Base-by-base conservation (phyloP, 2,113 vertebrate genomes). In the Microtus pennsylvanicus region DNA sequence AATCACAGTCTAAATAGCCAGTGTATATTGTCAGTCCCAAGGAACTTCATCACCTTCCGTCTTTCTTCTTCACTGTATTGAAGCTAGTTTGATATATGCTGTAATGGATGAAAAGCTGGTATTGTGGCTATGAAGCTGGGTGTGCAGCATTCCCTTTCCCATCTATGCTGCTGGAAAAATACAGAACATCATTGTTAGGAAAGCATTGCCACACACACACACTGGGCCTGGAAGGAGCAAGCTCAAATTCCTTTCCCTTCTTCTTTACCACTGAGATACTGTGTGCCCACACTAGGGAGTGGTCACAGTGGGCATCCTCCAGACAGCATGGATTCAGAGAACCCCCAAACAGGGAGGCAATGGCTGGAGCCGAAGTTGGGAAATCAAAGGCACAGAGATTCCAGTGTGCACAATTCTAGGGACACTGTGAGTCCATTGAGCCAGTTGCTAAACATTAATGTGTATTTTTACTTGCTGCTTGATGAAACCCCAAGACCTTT, bases 111-210 rank as follows among this genome's bases (percentile, higher is more conserved):
- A 61, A 97, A 52, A 91, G 76, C 47, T 96, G 69, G 38, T 61
- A 96, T 95, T 78, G 63, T 95, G 55, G 89, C 97, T 96, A 63
- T 80, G 94, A 63, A 95, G 86, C 89, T 96, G 81, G 55, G 33
- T 30, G 8, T 21, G 52, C 12, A 4, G 19, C 22, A 7, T 58
- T 87, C 42, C 63, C 0, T 50, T 97, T 98, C 94, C 96, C 94
- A 94, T 97, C 96, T 95, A 97, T 65, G 82, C 96, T 96, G 94
- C 97, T 92, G 94, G 93, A 76, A 78, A 98, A 98, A 97, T 97
- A 89, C 92, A 96, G 96, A 98, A 93, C 82, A 5, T 0, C 22
- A 38, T 75, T 91, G 83, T 97, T 97, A 89, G 91, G 92, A 82
- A 74, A 93, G 67, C 4, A 2, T 69, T 11, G 1, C 67, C 67